phyloP scores from a whole-genome alignment of 2,797 vertebrate species.

The Heliangelus exortis region DNA sequence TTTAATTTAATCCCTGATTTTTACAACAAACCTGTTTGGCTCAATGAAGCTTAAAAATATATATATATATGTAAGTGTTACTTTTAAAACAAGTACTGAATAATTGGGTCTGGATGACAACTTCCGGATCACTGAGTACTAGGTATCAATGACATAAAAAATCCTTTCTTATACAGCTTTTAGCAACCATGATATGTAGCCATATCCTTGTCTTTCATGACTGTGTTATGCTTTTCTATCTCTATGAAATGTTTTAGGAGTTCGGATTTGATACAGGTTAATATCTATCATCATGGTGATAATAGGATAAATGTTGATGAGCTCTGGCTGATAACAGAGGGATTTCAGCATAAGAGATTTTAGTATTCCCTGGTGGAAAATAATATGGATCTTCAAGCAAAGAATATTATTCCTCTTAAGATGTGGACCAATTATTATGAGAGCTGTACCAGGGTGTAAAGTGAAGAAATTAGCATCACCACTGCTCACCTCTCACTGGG shows the following conservation, averaged over 20 bases:
- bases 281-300: background rate
- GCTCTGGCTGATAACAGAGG: background rate
- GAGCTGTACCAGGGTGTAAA: background rate
- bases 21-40: background rate
- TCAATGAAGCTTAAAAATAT: background rate
- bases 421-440: rapidly evolving
- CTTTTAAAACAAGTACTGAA: background rate
- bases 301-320: background rate
- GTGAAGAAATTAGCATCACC: background rate
- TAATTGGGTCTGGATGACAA: background rate
- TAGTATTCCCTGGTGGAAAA: background rate
- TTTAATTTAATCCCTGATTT: background rate
- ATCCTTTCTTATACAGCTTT: background rate
- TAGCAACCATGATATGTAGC: background rate
- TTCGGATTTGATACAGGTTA: background rate
- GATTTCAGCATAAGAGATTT: background rate
- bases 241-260: background rate
- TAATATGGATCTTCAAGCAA: background rate
- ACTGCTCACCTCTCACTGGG: rapidly evolving
- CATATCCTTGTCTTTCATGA: background rate
- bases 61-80: background rate
- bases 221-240: background rate
- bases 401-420: background rate
- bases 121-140: background rate
- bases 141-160: background rate